Percentiles rank a stretch among this genome's conserved stretches.
phyloP scores from a whole-genome alignment of 2,113 vertebrate species.

The Aleadryas rufinucha region DNA sequence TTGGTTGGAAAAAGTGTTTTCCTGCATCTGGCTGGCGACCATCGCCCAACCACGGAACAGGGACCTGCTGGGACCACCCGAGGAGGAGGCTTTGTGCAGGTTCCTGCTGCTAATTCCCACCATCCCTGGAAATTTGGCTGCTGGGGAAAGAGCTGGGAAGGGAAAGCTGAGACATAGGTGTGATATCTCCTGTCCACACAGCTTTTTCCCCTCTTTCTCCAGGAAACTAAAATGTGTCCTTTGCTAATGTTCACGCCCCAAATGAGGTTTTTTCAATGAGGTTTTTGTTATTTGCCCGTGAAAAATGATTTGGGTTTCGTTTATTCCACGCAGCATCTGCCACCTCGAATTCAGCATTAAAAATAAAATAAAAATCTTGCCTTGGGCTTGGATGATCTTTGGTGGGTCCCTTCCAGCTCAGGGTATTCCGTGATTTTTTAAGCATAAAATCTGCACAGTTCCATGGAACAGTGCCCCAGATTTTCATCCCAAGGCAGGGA shows the following conservation, averaged over 20 bases:
- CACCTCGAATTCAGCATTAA: background rate
- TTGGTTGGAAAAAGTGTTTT: conserved; percentile 12
- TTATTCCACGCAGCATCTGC: background rate
- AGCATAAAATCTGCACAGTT: background rate
- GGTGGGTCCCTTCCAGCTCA: background rate
- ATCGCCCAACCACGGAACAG: background rate
- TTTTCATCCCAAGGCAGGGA: background rate
- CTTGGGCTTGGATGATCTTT: background rate
- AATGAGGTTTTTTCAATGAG: background rate
- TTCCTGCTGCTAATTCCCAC: background rate
- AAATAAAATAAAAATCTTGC: background rate
- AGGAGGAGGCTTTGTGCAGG: background rate
- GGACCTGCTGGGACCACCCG: conserved; percentile 25
- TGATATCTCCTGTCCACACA: rapidly evolving
- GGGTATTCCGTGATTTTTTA: background rate
- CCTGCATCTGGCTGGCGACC: background rate
- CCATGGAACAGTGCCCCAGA: background rate
- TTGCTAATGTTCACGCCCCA: background rate
- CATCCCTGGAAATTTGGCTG: background rate
- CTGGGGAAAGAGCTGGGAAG: background rate
- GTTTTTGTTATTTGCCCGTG: background rate
- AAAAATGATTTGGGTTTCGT: background rate
- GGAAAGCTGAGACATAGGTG: background rate
- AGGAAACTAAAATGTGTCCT: background rate
- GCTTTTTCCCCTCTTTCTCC: background rate